phyloP scores from a whole-genome alignment of 2,888 invertebrate species.

The Agonopterix alstromeriana region DNA sequence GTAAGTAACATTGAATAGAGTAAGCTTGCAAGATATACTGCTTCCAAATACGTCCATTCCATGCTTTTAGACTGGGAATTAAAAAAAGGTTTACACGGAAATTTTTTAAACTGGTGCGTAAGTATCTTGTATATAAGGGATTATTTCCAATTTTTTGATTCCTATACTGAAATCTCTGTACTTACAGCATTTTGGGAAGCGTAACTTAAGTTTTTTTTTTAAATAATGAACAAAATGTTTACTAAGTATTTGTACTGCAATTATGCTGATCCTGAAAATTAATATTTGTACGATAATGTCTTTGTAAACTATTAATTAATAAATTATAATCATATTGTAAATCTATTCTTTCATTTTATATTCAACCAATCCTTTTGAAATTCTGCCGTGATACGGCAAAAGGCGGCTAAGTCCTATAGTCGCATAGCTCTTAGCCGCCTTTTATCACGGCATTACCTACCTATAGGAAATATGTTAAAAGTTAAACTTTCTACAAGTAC shows the following conservation, averaged over 20 bases:
- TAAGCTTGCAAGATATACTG: slow-evolving; percentile 34
- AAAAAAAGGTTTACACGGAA: slow-evolving; percentile 14
- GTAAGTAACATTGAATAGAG: slow-evolving; percentile 45
- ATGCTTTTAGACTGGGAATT: slow-evolving; percentile 35
- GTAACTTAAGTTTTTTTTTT: slow-evolving; percentile 23
- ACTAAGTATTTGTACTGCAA: slow-evolving; percentile 33
- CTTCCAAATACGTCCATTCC: slow-evolving; percentile 56
- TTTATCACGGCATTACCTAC: no score
- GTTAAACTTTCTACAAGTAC: no score
- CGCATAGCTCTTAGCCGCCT: no score
- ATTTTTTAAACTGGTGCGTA: slow-evolving; percentile 38
- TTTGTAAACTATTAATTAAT: slow-evolving; percentile 76
- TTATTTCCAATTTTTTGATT: slow-evolving; percentile 5
- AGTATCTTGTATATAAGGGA: slow-evolving; percentile 51
- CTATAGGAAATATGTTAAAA: no score
- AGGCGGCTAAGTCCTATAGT: neutral
- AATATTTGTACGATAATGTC: slow-evolving; percentile 72
- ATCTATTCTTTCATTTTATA: slow-evolving; percentile 44
- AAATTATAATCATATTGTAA: slow-evolving; percentile 75
- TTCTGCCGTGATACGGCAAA: neutral
- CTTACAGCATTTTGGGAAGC: slow-evolving; percentile 27
- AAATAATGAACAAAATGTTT: slow-evolving; percentile 37
- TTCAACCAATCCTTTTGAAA: neutral
- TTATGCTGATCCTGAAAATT: slow-evolving; percentile 44
- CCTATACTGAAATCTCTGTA: slow-evolving; percentile 30